Evolutionary conservation across 2,113 vertebrate species (phyloP), one percentile per base, ranked within the genome.

Genomic region (Peromyscus leucopus): DNA sequence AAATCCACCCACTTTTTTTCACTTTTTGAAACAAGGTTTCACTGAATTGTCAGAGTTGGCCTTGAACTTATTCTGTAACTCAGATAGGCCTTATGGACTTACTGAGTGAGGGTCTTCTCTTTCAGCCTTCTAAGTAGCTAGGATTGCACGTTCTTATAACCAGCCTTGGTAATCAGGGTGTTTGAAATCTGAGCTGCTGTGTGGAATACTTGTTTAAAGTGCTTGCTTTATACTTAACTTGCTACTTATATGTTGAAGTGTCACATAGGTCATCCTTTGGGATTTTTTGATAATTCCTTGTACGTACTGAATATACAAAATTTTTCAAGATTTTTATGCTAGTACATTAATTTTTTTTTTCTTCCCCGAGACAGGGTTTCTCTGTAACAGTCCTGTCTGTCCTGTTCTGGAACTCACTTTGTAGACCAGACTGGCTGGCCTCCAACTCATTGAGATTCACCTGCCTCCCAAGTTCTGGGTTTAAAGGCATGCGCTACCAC

Each of bases 221-320:
- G 87, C 67, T 79, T 93, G 13, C 88, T 76, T 57, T 0, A 36
- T 83, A 28, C 48, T 84, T 93, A 65, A 21, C 87, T 83, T 90
- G 26, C 89, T 90, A 87, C 59, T 31, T 57, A 13, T 57, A 59
- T 79, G 86, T 76, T 48, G 51, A 94, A 72, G 42, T 85, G 22
- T 76, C 16, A 86, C 39, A 48, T 86, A 57, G 82, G 42, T n/a
- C 13, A 36, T 36, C 13, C 5, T 74, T 90, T 24, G 33, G 39
- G 69, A 12, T 17, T 96, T 96, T 28, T 95, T 96, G 79, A 95
- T n/a, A 91, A 67, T 88, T 93, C 26, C 26, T 92, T n/a, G 24
- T 92, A 42, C 0, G 11, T 86, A 42, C 76, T 96, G 31, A 85
- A 59, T 82, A 93, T 89, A 76, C 48, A 93, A 93, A 80, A 71